Percentiles rank a stretch among this genome's conserved stretches.
Evolutionary conservation across 2,888 invertebrate species (phyloP).

Genomic region (Drosophila acutilabella): DNA sequence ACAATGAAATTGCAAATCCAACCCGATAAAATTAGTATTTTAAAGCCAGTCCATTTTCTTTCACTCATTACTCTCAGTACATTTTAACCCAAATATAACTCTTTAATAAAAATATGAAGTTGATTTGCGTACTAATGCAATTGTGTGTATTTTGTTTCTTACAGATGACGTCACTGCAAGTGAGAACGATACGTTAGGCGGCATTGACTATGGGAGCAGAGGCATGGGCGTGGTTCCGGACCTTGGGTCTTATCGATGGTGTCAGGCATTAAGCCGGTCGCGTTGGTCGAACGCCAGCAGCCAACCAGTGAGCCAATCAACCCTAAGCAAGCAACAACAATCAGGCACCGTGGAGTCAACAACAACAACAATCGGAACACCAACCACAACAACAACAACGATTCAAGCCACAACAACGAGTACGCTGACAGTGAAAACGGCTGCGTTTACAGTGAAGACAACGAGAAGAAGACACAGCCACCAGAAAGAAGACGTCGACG

Average conservation of each 20-base stretch:
- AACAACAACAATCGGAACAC: constrained; percentile 35
- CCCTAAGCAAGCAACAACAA: constrained; percentile 49
- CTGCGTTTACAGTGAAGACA: constrained; percentile 68
- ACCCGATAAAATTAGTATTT: too few species aligned
- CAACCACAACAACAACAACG: constrained; percentile 36
- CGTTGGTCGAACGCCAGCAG: constrained; percentile 85
- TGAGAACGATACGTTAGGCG: constrained; percentile 92
- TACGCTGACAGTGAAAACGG: constrained; percentile 49
- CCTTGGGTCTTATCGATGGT: constrained; percentile 90
- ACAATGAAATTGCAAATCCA: too few species aligned
- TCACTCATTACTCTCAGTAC: too few species aligned
- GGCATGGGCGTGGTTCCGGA: constrained; percentile 96
- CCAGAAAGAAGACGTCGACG: constrained; percentile 54
- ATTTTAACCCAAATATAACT: not conserved
- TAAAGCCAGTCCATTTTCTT: too few species aligned
- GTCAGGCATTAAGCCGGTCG: constrained; percentile 88
- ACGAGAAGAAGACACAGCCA: constrained; percentile 56
- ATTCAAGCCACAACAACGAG: constrained; percentile 32
- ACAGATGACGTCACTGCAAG: constrained; percentile 88
- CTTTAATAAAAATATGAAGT: not conserved
- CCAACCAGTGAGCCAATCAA: constrained; percentile 61
- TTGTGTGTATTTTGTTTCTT: constrained; percentile 1
- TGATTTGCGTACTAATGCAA: not conserved
- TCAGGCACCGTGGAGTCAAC: constrained; percentile 43
- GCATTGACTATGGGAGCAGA: constrained; percentile 93